phyloP scores from a whole-genome alignment of 2,113 vertebrate species.

The Boulengeromyrus knoepffleri region DNA sequence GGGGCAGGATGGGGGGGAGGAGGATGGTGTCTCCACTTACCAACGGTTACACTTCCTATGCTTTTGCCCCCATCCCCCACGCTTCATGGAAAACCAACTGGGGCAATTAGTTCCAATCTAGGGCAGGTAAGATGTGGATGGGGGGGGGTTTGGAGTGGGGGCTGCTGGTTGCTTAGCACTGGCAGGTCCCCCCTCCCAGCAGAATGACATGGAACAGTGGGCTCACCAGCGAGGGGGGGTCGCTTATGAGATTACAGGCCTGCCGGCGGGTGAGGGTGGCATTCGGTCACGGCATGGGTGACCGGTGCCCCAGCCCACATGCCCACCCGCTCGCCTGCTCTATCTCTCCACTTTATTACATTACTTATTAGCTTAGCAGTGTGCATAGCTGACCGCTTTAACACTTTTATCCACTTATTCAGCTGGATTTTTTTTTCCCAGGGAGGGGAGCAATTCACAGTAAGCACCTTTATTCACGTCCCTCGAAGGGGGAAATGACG shows the following conservation, averaged over 20 bases:
- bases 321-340: neutral
- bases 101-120: neutral
- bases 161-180: neutral
- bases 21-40: neutral
- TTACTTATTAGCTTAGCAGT: slow-evolving; percentile 4
- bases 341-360: neutral
- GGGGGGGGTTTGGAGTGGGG: neutral
- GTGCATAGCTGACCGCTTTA: neutral
- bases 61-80: neutral
- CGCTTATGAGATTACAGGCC: slow-evolving; percentile 10
- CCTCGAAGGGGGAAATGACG: neutral
- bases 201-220: neutral
- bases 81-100: neutral
- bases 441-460: neutral
- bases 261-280: neutral
- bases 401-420: slow-evolving; percentile 4
- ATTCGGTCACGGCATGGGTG: neutral
- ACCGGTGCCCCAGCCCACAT: neutral
- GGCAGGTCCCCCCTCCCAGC: neutral
- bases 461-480: neutral
- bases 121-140: neutral
- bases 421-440: neutral
- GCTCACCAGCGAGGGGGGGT: neutral
- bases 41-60: neutral
- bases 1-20: neutral